A percentile compares a stretch with the other conserved stretches of the same genome.
These are phyloP conservation scores for Tapera naevia DNA, from an alignment of 2,797 vertebrate genomes.

Conservation along the genomic window DNA sequence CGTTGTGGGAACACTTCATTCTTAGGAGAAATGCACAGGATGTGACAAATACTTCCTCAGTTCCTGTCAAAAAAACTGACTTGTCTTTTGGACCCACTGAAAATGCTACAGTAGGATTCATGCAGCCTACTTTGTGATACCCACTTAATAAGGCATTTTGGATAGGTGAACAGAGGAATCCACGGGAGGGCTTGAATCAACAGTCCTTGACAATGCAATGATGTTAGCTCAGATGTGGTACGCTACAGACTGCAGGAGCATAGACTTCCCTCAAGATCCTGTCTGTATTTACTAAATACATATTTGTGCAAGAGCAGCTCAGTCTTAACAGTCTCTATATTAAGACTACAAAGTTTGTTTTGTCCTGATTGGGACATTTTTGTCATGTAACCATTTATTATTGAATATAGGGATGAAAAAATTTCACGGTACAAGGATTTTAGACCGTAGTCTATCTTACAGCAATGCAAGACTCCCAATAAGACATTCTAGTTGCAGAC, in stretches of 20 bases:
- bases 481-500: not conserved
- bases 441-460: not conserved
- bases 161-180: not conserved
- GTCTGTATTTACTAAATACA: not conserved
- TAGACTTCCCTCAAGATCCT: not conserved
- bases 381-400: conserved; percentile 16
- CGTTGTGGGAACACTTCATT: not conserved
- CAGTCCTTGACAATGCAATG: not conserved
- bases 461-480: not conserved
- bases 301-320: not conserved
- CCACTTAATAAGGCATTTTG: not conserved
- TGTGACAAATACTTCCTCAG: not conserved
- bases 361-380: conserved; percentile 4
- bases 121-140: not conserved
- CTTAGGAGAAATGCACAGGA: not conserved
- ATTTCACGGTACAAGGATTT: not conserved
- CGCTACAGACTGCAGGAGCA: not conserved
- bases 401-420: conserved; percentile 11
- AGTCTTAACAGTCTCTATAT: not conserved
- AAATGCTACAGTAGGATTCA: not conserved
- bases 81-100: not conserved
- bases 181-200: not conserved
- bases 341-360: conserved; percentile 4
- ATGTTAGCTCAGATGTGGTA: not conserved
- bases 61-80: not conserved